Evolutionary conservation across 2,797 vertebrate genomes (phyloP), one percentile per base, ranked within the genome.

Genomic region (Galagoides demidoff): DNA sequence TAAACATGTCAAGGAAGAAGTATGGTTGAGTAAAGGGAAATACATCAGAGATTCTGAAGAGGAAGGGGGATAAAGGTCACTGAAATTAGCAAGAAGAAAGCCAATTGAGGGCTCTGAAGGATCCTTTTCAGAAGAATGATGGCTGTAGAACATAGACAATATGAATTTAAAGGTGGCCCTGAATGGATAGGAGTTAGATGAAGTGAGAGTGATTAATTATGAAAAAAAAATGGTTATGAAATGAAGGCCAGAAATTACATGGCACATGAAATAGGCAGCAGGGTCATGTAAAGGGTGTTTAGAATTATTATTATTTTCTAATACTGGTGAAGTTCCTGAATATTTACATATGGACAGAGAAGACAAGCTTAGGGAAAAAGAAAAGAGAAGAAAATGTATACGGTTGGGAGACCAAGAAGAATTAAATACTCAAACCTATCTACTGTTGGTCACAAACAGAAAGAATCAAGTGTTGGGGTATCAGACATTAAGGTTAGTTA

Each of bases 71-170:
- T 1, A 34, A 57, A 45, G 34, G 49, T 92, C 77, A 73, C 16
- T 37, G 82, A n/a, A 92, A 59, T 90, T 87, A 96, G 37, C 16
- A 81, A 85, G 31, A 96, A 76, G 73, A 90, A 87, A 88, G 22
- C 27, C 34, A 78, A 66, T n/a, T 85, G 37, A 90, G 61, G 19
- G 59, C 25, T 81, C 57, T 90, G 25, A 83, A 78, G 13, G 20
- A 55, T 85, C 4, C 81, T 16, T 79, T 89, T 89, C 29, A 78
- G 31, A 82, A 90, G 73, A 85, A 79, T 39, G 2, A 71, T 64
- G n/a, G 9, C 0, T 12, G 5, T 88, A 34, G 5, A 92, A 70
- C 96, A 82, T 74, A 71, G 23, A 86, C 12, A 95, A 22, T 23
- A 85, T 17, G 8, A 37, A 1, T 45, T n/a, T 81, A 22, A 70